Conservation (phyloP, 2,888 invertebrate species). For the Chouioia cunea region DNA sequence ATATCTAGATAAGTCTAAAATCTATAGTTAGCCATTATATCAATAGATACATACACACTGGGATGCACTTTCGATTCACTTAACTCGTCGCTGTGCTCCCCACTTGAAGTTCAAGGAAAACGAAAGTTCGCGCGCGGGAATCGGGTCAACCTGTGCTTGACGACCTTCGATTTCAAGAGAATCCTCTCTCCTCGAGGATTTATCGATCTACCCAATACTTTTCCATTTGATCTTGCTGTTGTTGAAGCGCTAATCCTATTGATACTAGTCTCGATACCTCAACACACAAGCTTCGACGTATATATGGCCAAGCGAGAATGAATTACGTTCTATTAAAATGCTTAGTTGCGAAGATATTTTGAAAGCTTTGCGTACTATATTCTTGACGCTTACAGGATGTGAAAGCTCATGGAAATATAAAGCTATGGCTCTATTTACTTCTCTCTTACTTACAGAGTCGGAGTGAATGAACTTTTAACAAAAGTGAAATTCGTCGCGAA, state of each 20-base stretch:
- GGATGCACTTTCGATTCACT: constrained; percentile 19
- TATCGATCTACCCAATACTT: constrained; percentile 24
- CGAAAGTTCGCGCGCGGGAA: constrained; percentile 53
- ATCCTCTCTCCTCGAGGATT: constrained; percentile 17
- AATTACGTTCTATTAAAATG: constrained; percentile 9
- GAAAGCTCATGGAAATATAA: constrained; percentile 12
- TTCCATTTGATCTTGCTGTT: neutral
- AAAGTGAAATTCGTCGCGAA: no score
- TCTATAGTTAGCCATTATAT: no score
- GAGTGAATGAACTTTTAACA: no score
- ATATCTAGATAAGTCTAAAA: no score
- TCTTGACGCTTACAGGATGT: constrained; percentile 12
- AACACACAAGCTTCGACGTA: neutral
- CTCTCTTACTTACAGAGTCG: no score
- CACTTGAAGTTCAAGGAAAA: constrained; percentile 55
- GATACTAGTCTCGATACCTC: neutral
- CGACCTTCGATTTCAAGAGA: no score
- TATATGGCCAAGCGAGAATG: neutral
- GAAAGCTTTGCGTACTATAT: neutral
- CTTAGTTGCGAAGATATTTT: neutral
- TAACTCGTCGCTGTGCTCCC: neutral
- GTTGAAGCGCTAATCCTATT: neutral
- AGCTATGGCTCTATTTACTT: neutral
- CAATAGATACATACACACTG: no score
- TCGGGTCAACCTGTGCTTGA: constrained; percentile 38